Evolutionary conservation across 2,113 vertebrate species (phyloP), one percentile per base, ranked within the genome.

Genomic region (Heliornis fulica): DNA sequence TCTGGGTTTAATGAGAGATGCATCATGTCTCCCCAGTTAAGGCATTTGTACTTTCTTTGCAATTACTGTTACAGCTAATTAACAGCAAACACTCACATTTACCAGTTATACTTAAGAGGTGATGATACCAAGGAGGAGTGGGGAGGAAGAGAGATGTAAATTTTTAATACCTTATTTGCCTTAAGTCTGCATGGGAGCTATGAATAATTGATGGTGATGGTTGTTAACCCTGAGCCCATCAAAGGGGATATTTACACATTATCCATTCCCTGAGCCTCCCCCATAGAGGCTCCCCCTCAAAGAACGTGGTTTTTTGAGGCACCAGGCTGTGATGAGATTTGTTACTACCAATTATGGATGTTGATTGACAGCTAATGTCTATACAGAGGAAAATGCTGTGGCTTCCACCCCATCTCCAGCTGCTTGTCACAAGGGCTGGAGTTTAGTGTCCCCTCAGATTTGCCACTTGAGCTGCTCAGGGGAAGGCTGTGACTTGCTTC

Each of bases 11-110:
- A 69, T 85, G 8, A 56, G 56, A 91, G 70, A 46, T 28, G 13
- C 23, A 68, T 78, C 38, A 13, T 63, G 50, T 79, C 34, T 94
- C 23, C 53, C 50, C 46, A 81, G 78, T 91, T 89, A 89, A 94
- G 63, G 56, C 57, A 50, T 77, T 89, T 87, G 28, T 50, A 76
- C 53, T 48, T 87, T 77, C 60, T 79, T 63, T 77, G 86, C 92
- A 95, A 94, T 95, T 85, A 94, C 71, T 91, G 76, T 94, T 97
- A 92, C 59, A 85, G 85, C 60, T 96, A 95, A 97, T 96, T 94
- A 96, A 77, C 87, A 89, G 72, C 46, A 85, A 91, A 93, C 69
- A 50, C 53, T 94, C 51, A n/a, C 76, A 72, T 88, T 91, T 71
- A 45, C 68, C 43, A 90, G 75, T 45, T 60, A 32, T 40, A 75